Conservation (phyloP, 1,140 invertebrate species). For the Solenopsis fugax region DNA sequence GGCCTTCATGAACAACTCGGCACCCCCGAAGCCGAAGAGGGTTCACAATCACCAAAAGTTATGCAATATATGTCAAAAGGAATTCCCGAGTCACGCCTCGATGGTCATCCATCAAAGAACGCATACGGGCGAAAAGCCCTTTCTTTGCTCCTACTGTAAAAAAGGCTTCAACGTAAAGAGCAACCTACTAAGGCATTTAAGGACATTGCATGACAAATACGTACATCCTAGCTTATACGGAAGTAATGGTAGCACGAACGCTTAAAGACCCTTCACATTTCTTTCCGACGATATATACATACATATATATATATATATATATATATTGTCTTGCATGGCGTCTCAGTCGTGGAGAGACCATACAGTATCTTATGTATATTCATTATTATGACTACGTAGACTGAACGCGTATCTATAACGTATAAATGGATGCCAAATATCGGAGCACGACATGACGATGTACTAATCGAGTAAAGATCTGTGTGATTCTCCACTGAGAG, state of each 20-base stretch:
- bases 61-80: constrained; percentile 91
- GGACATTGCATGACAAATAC: constrained; percentile 91
- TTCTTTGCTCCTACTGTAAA: constrained; percentile 91
- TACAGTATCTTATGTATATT: constrained; percentile 61
- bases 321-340: constrained; percentile 61
- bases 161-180: constrained; percentile 93
- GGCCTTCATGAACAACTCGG: constrained; percentile 92
- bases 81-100: constrained; percentile 92
- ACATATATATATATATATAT: background rate
- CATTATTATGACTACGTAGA: constrained; percentile 68
- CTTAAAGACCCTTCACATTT: constrained; percentile 72
- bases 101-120: constrained; percentile 92
- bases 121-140: constrained; percentile 91
- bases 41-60: constrained; percentile 89
- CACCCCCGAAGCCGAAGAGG: constrained; percentile 88
- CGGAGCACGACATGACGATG: constrained; percentile 50
- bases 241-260: constrained; percentile 85
- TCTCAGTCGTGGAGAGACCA: constrained; percentile 62
- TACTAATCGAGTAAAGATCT: constrained; percentile 26
- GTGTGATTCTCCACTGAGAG: constrained; percentile 61
- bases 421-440: constrained; percentile 63
- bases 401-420: constrained; percentile 59
- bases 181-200: constrained; percentile 90
- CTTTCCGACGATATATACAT: constrained; percentile 47
- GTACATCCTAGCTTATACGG: constrained; percentile 87